Evolutionary conservation across 2,797 vertebrate genomes (phyloP).

Genomic region (Taenioides sp.): DNA sequence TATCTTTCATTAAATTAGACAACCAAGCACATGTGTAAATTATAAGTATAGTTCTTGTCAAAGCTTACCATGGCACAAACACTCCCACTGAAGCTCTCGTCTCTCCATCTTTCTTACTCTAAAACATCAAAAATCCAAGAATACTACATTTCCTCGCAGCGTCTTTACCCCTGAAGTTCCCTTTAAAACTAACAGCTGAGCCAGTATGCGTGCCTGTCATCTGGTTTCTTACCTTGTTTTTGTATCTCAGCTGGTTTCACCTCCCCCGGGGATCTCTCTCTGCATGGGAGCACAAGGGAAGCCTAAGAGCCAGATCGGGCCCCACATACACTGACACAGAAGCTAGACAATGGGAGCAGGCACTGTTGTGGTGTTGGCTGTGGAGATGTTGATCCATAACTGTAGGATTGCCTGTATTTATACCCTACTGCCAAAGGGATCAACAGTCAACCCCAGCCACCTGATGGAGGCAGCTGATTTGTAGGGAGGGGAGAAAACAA

Average conservation of each 20-base stretch:
- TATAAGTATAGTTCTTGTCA: constrained; percentile 10
- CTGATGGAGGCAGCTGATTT: constrained; percentile 76
- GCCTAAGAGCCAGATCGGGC: constrained; percentile 54
- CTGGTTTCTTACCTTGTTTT: constrained; percentile 83
- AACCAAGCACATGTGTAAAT: neutral
- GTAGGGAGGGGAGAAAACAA: constrained; percentile 56
- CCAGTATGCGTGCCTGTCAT: constrained; percentile 69
- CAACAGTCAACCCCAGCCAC: constrained; percentile 77
- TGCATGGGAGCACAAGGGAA: constrained; percentile 77
- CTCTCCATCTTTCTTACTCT: constrained; percentile 57
- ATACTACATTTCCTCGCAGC: constrained; percentile 49
- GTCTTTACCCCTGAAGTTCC: constrained; percentile 57
- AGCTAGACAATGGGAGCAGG: constrained; percentile 29
- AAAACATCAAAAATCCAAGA: constrained; percentile 39
- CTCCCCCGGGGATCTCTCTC: constrained; percentile 75
- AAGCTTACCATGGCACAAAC: constrained; percentile 72
- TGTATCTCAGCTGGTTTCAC: constrained; percentile 78
- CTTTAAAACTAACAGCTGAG: constrained; percentile 75
- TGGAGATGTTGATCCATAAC: constrained; percentile 57
- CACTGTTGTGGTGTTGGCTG: constrained; percentile 55
- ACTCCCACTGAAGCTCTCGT: constrained; percentile 45
- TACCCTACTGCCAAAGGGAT: constrained; percentile 68
- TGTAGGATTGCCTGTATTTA: constrained; percentile 75
- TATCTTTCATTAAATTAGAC: constrained; percentile 38
- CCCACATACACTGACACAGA: constrained; percentile 19